phyloP scores from a whole-genome alignment of 92 coral and sea anemone genomes.

The Umimayanthus chanpuru region DNA sequence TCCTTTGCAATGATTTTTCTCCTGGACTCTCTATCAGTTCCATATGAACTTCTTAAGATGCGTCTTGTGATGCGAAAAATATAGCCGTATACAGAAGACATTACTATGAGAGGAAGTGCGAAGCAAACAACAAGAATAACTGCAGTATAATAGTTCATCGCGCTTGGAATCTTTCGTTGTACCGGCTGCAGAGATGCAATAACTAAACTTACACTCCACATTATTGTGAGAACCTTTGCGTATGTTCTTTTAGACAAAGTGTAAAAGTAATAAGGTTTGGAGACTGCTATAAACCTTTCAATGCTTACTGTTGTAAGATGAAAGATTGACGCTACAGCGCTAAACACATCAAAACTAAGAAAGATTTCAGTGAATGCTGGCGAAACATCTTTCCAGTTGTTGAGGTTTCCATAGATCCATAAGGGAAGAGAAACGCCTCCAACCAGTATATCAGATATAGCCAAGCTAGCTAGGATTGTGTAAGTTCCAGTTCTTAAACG shows the following conservation, averaged over 20 bases:
- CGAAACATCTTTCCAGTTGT: constrained; percentile 51
- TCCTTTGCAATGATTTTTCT: constrained; percentile 23
- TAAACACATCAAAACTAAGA: constrained; percentile 82
- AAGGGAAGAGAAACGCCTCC: constrained; percentile 82
- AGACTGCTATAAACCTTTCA: constrained; percentile 92
- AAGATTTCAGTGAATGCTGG: constrained; percentile 45
- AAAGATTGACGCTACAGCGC: constrained; percentile 93
- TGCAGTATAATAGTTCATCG: constrained; percentile 50
- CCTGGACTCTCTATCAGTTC: constrained; percentile 34
- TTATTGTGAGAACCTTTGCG: constrained; percentile 53
- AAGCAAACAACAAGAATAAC: constrained; percentile 56
- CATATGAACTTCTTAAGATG: constrained; percentile 26
- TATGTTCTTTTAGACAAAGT: constrained; percentile 72
- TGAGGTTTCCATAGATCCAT: constrained; percentile 66
- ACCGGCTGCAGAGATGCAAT: constrained; percentile 69
- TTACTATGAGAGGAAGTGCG: constrained; percentile 47
- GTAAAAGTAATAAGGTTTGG: constrained; percentile 84
- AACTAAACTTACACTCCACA: constrained; percentile 70
- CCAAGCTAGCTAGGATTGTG: constrained; percentile 73
- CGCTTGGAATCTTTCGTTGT: constrained; percentile 19
- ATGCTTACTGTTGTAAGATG: constrained; percentile 88
- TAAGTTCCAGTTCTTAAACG: constrained; percentile 74
- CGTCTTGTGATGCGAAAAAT: constrained; percentile 59
- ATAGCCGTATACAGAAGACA: constrained; percentile 50
- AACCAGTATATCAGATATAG: constrained; percentile 74